Percentiles rank a stretch among this genome's conserved stretches.
Conservation (phyloP, 2,113 vertebrate genomes). For the Cairina moschata region DNA sequence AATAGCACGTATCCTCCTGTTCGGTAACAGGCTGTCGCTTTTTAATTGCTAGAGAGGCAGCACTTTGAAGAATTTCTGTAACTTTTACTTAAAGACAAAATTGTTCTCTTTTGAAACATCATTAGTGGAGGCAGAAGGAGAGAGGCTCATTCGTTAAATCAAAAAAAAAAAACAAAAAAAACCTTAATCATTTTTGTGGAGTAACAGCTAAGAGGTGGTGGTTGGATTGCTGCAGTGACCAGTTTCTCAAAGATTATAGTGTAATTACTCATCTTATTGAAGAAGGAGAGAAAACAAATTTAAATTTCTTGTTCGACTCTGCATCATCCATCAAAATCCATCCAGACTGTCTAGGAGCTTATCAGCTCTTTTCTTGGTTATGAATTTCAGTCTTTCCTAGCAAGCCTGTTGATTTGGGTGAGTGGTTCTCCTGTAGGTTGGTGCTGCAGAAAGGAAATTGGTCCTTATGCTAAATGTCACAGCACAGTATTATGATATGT, state of each 20-base stretch:
- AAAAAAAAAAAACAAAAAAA: slow-evolving; percentile 38
- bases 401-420: background rate
- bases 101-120: background rate
- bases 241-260: background rate
- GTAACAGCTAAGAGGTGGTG: background rate
- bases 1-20: background rate
- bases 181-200: background rate
- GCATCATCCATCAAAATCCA: background rate
- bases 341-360: background rate
- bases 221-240: background rate
- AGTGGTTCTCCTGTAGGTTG: background rate
- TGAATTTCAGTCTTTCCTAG: background rate
- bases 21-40: slow-evolving; percentile 23
- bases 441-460: background rate
- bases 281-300: background rate
- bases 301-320: background rate
- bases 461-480: background rate
- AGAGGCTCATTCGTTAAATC: background rate
- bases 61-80: slow-evolving; percentile 2
- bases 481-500: background rate
- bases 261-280: slow-evolving; percentile 23
- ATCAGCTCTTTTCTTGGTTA: background rate
- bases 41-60: slow-evolving; percentile 43
- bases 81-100: background rate
- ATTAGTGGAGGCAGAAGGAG: background rate